These are phyloP conservation scores for Thereva unica DNA, from an alignment of 2,888 invertebrate species.

Conservation along the genomic window DNA sequence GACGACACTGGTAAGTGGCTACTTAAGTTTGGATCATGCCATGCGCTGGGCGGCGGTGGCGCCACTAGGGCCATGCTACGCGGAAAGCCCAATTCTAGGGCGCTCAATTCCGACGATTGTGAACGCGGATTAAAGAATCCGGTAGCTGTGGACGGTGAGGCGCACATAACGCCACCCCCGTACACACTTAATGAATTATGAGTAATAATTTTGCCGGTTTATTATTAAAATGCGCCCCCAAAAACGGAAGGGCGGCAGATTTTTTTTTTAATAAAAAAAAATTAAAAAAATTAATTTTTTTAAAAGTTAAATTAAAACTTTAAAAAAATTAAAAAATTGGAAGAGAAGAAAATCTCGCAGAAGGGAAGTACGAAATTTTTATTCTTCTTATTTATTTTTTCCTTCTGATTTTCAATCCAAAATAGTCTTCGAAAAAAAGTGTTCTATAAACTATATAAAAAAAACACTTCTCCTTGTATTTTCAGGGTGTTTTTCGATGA, in stretches of 20 bases:
- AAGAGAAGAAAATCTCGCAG: no score
- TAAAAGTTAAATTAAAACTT: no score
- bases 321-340: no score
- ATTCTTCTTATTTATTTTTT: no score
- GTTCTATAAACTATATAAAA: no score
- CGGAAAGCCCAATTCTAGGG: constrained; percentile 59
- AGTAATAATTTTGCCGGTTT: constrained; percentile 60
- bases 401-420: no score
- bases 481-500: background rate
- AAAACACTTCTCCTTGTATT: background rate
- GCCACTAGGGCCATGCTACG: constrained; percentile 65
- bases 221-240: background rate
- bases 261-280: background rate
- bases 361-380: no score
- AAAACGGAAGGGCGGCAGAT: background rate
- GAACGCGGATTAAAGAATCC: constrained; percentile 59
- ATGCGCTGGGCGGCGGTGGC: constrained; percentile 61
- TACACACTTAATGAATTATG: constrained; percentile 60
- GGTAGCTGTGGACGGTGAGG: constrained; percentile 59
- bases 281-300: no score
- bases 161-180: constrained; percentile 60
- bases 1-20: constrained; percentile 59
- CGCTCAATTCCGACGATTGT: constrained; percentile 56
- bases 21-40: constrained; percentile 63
- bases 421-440: no score